These are phyloP conservation scores for Merodon equestris DNA, from an alignment of 2,888 invertebrate genomes.

Conservation along the genomic window DNA sequence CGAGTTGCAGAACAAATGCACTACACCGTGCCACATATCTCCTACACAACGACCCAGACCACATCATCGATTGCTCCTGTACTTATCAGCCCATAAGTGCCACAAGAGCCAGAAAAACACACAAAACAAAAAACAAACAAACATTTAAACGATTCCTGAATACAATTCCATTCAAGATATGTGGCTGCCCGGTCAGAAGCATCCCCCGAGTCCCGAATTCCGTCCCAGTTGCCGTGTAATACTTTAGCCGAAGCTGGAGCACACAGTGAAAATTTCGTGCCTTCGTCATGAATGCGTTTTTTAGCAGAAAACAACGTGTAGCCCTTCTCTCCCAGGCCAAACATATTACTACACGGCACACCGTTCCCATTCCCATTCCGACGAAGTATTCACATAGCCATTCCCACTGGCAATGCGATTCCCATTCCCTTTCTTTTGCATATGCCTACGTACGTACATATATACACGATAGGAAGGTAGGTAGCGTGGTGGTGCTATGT, in stretches of 20 bases:
- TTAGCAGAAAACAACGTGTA: conserved; percentile 65
- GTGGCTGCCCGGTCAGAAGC: conserved; percentile 26
- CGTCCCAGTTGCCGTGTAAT: too few relatives aligned
- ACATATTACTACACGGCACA: too few relatives aligned
- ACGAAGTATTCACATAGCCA: too few relatives aligned
- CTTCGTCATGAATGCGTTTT: conserved; percentile 74
- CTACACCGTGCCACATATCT: conserved; percentile 56
- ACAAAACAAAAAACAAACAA: conserved; percentile 4
- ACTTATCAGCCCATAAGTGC: conserved; percentile 62
- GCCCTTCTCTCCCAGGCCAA: conserved; percentile 22
- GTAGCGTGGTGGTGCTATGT: conserved; percentile 21
- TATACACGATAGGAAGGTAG: too few relatives aligned
- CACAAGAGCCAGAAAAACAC: conserved; percentile 1
- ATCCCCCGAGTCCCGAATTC: conserved; percentile 22
- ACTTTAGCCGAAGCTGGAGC: too few relatives aligned
- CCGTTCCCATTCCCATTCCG: not conserved
- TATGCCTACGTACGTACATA: conserved; percentile 15
- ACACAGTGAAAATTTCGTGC: conserved; percentile 76
- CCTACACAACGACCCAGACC: conserved; percentile 23
- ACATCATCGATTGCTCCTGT: conserved; percentile 57
- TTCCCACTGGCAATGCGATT: conserved; percentile 9
- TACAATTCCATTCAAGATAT: conserved; percentile 64
- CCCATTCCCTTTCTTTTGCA: conserved; percentile 66
- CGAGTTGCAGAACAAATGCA: conserved; percentile 57
- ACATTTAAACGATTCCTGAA: conserved; percentile 27